Conservation (phyloP, 1,140 invertebrate species). For the Agraylea sexmaculata region DNA sequence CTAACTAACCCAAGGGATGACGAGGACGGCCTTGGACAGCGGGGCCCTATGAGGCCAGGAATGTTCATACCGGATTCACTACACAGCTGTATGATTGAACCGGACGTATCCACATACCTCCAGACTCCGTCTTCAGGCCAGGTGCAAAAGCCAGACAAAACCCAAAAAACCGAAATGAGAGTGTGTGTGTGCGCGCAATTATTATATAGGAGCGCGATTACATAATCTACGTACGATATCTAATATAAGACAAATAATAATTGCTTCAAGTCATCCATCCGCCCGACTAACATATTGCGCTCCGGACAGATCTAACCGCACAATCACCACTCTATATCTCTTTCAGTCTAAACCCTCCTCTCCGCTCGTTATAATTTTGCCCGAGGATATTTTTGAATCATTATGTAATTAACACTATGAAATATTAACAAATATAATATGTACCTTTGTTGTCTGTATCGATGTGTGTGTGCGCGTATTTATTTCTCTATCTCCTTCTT, state of each 20-base stretch:
- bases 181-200: too few relatives aligned
- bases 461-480: conserved; percentile 14
- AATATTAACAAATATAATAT: conserved; percentile 17
- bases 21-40: conserved; percentile 23
- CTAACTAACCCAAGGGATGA: too few relatives aligned
- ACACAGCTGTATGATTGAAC: conserved; percentile 73
- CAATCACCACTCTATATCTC: neutral
- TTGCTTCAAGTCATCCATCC: conserved; percentile 1
- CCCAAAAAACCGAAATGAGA: conserved; percentile 19
- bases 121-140: conserved; percentile 70
- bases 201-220: neutral
- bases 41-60: conserved; percentile 36
- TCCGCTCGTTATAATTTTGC: conserved; percentile 7
- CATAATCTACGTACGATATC: conserved; percentile 11
- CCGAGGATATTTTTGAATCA: conserved; percentile 9
- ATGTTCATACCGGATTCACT: conserved; percentile 72
- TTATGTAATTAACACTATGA: conserved; percentile 16
- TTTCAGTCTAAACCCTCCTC: too few relatives aligned
- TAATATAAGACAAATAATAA: conserved; percentile 14
- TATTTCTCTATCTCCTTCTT: too few relatives aligned
- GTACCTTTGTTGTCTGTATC: conserved; percentile 15
- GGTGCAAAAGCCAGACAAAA: conserved; percentile 45
- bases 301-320: conserved; percentile 2
- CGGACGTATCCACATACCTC: conserved; percentile 69
- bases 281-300: conserved; percentile 4